A percentile compares a stretch with the other conserved stretches of the same genome.
These are phyloP conservation scores for Zaprionus taronus DNA, from an alignment of 1,140 invertebrate species.

Conservation along the genomic window DNA sequence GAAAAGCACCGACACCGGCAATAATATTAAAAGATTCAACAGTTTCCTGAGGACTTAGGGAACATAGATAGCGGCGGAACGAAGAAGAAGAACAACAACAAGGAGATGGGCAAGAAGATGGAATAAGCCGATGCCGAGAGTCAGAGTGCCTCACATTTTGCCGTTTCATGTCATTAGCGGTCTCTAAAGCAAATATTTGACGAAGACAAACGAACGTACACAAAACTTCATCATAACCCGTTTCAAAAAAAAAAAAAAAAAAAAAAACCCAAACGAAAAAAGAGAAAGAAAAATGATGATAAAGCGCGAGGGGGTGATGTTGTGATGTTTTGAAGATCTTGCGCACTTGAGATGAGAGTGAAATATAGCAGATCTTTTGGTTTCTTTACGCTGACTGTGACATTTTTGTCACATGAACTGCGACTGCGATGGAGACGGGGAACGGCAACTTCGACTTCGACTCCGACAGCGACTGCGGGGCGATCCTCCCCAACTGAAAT, in stretches of 20 bases:
- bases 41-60: constrained; percentile 28
- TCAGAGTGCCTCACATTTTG: constrained; percentile 35
- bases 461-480: too few species aligned
- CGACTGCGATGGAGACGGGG: background rate
- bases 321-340: constrained; percentile 35
- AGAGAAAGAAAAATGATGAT: background rate
- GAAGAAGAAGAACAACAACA: background rate
- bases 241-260: constrained; percentile 18
- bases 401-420: constrained; percentile 46
- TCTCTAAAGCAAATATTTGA: constrained; percentile 53
- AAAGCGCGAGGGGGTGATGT: constrained; percentile 7
- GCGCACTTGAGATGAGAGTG: constrained; percentile 24
- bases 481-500: constrained; percentile 35
- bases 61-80: background rate
- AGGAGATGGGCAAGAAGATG: background rate
- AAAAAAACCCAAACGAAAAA: constrained; percentile 3
- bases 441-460: too few species aligned
- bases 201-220: constrained; percentile 47
- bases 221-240: constrained; percentile 45
- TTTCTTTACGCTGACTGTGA: constrained; percentile 41
- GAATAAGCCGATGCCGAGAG: constrained; percentile 7
- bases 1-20: constrained; percentile 11
- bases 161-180: constrained; percentile 53
- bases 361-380: constrained; percentile 37
- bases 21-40: constrained; percentile 34